Conservation (phyloP, 2,797 vertebrate genomes). For the Periparus ater region DNA sequence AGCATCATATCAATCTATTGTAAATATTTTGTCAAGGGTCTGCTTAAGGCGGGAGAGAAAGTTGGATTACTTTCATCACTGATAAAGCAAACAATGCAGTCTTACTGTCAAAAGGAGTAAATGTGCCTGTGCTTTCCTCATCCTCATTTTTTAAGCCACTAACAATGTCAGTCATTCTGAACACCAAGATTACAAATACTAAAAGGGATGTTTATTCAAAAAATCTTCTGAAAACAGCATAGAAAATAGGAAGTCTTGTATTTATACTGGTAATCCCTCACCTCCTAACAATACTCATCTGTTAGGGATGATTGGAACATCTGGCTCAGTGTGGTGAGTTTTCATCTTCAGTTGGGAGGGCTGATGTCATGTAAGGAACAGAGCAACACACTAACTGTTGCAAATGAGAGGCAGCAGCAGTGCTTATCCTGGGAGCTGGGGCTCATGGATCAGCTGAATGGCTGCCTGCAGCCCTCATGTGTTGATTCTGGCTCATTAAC, state of each 20-base stretch:
- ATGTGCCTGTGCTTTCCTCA: not conserved
- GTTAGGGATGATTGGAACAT: constrained; percentile 43
- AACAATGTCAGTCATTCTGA: not conserved
- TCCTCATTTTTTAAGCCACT: not conserved
- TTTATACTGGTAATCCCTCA: constrained; percentile 29
- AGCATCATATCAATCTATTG: not conserved
- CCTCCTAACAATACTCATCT: constrained; percentile 37
- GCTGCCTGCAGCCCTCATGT: constrained; percentile 23
- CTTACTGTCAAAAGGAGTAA: not conserved
- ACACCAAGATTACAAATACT: not conserved
- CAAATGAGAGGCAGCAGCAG: constrained; percentile 35
- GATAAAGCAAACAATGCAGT: constrained; percentile 15
- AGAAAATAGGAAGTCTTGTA: constrained; percentile 44
- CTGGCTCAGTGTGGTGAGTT: constrained; percentile 41
- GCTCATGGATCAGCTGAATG: not conserved
- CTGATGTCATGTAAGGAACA: constrained; percentile 41
- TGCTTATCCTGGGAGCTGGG: constrained; percentile 21
- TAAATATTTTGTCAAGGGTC: constrained; percentile 41
- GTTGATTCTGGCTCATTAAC: constrained; percentile 59
- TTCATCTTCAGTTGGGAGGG: constrained; percentile 45
- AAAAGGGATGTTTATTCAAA: constrained; percentile 19
- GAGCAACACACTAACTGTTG: constrained; percentile 10
- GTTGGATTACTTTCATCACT: constrained; percentile 10
- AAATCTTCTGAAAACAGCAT: not conserved
- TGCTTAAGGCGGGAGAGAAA: not conserved